Conservation (phyloP, 2,113 vertebrate genomes). For the Malaclemys terrapin region DNA sequence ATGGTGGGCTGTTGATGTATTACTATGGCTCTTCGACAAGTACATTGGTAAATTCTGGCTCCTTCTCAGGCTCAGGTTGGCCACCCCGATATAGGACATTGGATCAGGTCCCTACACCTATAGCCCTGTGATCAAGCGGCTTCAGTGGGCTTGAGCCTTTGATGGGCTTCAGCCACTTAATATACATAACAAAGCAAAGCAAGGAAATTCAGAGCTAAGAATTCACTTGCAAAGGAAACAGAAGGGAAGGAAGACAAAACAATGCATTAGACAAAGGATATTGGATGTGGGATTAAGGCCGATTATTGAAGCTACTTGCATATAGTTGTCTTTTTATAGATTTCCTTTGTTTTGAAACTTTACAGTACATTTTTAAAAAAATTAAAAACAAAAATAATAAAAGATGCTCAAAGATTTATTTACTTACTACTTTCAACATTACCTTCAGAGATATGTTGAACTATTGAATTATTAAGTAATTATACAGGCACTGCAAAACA, state of each 20-base stretch:
- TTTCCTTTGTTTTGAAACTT: background rate
- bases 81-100: background rate
- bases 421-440: background rate
- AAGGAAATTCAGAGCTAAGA: background rate
- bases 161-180: background rate
- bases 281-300: background rate
- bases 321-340: background rate
- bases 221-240: background rate
- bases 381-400: background rate
- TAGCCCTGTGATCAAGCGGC: background rate
- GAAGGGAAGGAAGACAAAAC: background rate
- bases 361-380: background rate
- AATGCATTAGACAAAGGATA: background rate
- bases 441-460: constrained; percentile 58
- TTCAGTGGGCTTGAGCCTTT: too few relatives aligned
- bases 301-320: background rate
- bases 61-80: too few relatives aligned
- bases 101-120: too few relatives aligned
- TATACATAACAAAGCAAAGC: background rate
- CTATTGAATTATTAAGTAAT: constrained; percentile 59
- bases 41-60: too few relatives aligned
- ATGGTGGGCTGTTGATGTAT: too few relatives aligned
- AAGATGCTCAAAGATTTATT: background rate
- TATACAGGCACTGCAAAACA: constrained; percentile 37
- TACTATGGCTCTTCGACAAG: too few relatives aligned